Evolutionary conservation across 2,888 invertebrate species (phyloP).

Genomic region (Meta bourneti): DNA sequence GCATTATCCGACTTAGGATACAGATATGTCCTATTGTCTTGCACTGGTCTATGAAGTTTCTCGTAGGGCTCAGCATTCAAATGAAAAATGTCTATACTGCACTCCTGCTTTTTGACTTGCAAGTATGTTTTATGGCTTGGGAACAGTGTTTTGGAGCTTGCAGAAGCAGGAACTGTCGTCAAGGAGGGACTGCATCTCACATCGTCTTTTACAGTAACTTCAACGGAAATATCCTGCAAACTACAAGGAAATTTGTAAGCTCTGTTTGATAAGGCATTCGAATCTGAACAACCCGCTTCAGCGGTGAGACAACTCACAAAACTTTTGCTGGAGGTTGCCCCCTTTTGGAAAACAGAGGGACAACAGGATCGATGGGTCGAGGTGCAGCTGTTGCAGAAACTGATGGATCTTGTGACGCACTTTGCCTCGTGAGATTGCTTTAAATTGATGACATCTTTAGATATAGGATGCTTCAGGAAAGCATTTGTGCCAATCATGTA

Average conservation of each 20-base stretch:
- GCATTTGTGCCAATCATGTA: background rate
- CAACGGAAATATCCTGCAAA: conserved; percentile 71
- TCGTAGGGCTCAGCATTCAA: conserved; percentile 17
- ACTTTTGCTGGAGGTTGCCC: conserved; percentile 11
- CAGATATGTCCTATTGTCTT: conserved; percentile 44
- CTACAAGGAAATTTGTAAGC: conserved; percentile 73
- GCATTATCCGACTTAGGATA: conserved; percentile 29
- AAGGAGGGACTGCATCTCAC: conserved; percentile 50
- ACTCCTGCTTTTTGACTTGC: conserved; percentile 45
- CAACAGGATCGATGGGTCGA: conserved; percentile 71
- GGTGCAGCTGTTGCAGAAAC: conserved; percentile 72
- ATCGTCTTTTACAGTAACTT: conserved; percentile 62
- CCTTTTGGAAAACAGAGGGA: conserved; percentile 58
- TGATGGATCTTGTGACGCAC: conserved; percentile 64
- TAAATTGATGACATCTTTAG: conserved; percentile 5
- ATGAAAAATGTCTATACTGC: conserved; percentile 40
- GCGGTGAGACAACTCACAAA: background rate
- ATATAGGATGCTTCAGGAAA: conserved; percentile 1
- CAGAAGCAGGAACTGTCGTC: conserved; percentile 65
- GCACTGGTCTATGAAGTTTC: conserved; percentile 34
- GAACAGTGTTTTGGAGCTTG: conserved; percentile 48
- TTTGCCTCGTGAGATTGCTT: conserved; percentile 51
- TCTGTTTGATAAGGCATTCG: conserved; percentile 74
- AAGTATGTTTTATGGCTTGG: conserved; percentile 42
- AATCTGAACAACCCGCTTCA: conserved; percentile 57